Evolutionary conservation across 2,113 vertebrate species (phyloP), one percentile per base, ranked within the genome.

Genomic region (Cromileptes altivelis): DNA sequence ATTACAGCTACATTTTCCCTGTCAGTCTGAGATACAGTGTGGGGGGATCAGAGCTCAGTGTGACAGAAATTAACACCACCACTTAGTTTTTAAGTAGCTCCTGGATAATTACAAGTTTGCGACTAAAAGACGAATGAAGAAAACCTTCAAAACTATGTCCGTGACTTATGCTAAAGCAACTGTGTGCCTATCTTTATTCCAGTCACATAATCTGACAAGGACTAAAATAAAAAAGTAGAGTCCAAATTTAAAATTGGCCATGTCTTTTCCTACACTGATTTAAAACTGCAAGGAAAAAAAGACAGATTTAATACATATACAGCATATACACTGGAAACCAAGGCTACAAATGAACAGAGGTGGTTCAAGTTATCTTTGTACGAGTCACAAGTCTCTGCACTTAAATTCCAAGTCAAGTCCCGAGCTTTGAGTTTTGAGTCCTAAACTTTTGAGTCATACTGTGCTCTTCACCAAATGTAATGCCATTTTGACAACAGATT

Each of bases 31-130:
- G 33, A 70, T 72, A 12, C 17, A n/a, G 17, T 37, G 25, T 7
- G 14, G 64, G 62, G 50, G 27, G 27, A 71, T 79, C 64, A 62
- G 52, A 77, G 64, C 57, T 57, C 53, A 65, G 52, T 21, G 17
- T 64, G 23, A 57, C 65, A 68, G 58, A 61, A 68, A 33, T 19
- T 3, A 52, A 80, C 45, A 50, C 61, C 4, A n/a, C 27, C 17
- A 65, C 42, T 13, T 12, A 27, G 50, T 68, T 63, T 68, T 50
- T 61, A 82, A 62, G 60, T 37, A 64, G 19, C 7, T 12, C 2
- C 13, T 7, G 18, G 30, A 70, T 50, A 27, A n/a, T 56, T 67
- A 75, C 18, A 50, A 10, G 23, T 58, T 53, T 73, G 58, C 15
- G 63, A 63, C 18, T 19, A 4, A 18, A 52, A 53, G 69, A 17